A percentile compares a stretch with the other conserved stretches of the same genome.
These are phyloP conservation scores for Alligator sinensis DNA, from an alignment of 2,113 vertebrate genomes.

Conservation along the genomic window DNA sequence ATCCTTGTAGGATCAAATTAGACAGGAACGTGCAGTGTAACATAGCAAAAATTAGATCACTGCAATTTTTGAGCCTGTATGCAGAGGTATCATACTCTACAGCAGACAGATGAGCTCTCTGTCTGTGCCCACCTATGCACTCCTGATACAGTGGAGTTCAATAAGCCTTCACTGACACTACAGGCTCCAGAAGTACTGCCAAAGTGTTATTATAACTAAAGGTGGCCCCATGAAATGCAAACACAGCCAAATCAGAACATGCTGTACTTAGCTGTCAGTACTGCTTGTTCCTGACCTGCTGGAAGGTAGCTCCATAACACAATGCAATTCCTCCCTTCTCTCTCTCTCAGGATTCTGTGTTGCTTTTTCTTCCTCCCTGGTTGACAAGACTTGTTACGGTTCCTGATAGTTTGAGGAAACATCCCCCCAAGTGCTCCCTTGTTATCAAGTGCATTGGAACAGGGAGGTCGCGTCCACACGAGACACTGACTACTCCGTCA, in stretches of 20 bases:
- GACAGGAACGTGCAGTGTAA: neutral
- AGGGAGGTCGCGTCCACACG: neutral
- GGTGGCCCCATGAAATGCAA: too few relatives aligned
- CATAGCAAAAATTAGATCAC: fast-evolving
- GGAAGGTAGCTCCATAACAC: neutral
- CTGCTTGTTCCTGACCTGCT: neutral
- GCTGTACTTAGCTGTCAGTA: neutral
- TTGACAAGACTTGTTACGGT: neutral
- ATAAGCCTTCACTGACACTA: neutral
- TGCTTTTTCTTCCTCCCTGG: neutral
- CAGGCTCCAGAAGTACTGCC: neutral
- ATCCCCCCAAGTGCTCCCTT: neutral
- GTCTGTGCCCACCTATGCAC: neutral
- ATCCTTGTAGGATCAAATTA: fast-evolving
- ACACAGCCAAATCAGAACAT: neutral
- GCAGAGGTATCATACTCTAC: neutral
- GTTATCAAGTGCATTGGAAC: neutral
- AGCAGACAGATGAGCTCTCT: fast-evolving
- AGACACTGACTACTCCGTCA: too few relatives aligned
- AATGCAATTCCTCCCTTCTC: neutral
- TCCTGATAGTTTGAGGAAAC: neutral
- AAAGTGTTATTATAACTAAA: neutral
- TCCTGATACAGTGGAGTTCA: neutral
- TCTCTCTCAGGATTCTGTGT: neutral
- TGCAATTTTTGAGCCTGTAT: neutral